These are phyloP conservation scores for Oscheius sp. DNA, from an alignment of 2,888 invertebrate genomes.

Conservation along the genomic window DNA sequence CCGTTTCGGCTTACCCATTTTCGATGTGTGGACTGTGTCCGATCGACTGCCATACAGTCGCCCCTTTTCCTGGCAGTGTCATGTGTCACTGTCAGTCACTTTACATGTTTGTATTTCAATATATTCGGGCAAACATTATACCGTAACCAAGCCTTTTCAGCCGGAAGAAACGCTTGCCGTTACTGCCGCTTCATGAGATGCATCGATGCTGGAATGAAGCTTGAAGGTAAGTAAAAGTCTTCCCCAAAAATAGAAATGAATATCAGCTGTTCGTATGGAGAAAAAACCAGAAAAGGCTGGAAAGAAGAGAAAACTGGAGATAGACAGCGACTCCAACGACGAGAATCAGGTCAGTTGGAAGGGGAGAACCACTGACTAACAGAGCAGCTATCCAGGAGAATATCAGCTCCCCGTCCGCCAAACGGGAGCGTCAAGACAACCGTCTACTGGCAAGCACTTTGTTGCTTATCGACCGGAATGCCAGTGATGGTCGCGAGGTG, in stretches of 20 bases:
- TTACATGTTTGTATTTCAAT: too few species aligned
- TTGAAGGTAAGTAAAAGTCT: conserved; percentile 47
- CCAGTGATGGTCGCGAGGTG: conserved; percentile 52
- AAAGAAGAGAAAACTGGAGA: conserved; percentile 40
- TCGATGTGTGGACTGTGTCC: too few species aligned
- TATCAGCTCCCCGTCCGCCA: conserved; percentile 42
- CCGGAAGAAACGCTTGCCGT: conserved; percentile 68
- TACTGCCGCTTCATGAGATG: conserved; percentile 66
- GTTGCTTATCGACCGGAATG: conserved; percentile 54
- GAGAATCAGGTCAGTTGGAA: conserved; percentile 33
- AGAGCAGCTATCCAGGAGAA: conserved; percentile 30
- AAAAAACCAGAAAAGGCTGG: conserved; percentile 48
- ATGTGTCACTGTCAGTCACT: too few species aligned
- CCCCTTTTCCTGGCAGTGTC: too few species aligned
- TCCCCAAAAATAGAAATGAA: neutral
- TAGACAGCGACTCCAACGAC: conserved; percentile 48
- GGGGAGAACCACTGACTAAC: neutral
- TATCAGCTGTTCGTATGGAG: conserved; percentile 58
- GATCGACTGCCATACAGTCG: too few species aligned
- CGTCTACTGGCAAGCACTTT: conserved; percentile 53
- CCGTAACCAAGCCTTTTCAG: conserved; percentile 26
- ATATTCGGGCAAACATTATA: too few species aligned
- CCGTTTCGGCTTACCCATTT: too few species aligned
- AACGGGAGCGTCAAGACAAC: conserved; percentile 51
- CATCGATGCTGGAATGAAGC: conserved; percentile 56